Evolutionary conservation across 1,140 invertebrate species (phyloP), one percentile per base, ranked within the genome.

Genomic region (Lepidurus arcticus): DNA sequence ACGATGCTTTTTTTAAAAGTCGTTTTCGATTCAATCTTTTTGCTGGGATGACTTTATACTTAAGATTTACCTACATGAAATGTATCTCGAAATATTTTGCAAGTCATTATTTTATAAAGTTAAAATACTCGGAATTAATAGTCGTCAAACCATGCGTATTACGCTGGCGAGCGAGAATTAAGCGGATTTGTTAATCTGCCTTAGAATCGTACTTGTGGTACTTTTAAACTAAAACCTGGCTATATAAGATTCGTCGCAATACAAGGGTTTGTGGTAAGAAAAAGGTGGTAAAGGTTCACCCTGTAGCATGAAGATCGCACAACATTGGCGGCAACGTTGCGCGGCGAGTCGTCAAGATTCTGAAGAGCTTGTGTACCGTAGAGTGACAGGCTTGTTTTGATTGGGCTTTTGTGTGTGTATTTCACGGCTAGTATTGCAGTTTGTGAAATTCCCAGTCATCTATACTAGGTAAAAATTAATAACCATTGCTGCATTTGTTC

Each of bases 321-420:
- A 65, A 65, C 9, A 65, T 65, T 65, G 53, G n/a, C 53, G 53
- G 53, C 53, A 65, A 65, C 53, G 53, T 21, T 65, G 53, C 21
- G 53, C 1, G 53, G 21, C 13, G 53, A 65, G 53, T 65, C 45
- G 45, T 47, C 53, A 65, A 65, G 9, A 65, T 7, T n/a, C 16
- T 65, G 8, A 7, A 65, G 53, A 21, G 21, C 53, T 21, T 65
- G 34, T 34, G 34, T 34, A 34, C 3, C 34, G 0, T 34, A 34
- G 53, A 65, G 13, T 21, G 53, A 65, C 53, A 65, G 13, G 53
- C 53, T 65, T 65, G 53, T 65, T 65, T 47, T 5, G 45, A 47
- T 16, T 47, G 10, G 2, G 6, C 16, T 0, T 65, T 65, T 65
- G n/a, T n/a, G n/a, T 65, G 6, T 21, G 8, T 16, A 7, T 65